Evolutionary conservation across 2,797 vertebrate genomes (phyloP).

Genomic region (Gila robusta): DNA sequence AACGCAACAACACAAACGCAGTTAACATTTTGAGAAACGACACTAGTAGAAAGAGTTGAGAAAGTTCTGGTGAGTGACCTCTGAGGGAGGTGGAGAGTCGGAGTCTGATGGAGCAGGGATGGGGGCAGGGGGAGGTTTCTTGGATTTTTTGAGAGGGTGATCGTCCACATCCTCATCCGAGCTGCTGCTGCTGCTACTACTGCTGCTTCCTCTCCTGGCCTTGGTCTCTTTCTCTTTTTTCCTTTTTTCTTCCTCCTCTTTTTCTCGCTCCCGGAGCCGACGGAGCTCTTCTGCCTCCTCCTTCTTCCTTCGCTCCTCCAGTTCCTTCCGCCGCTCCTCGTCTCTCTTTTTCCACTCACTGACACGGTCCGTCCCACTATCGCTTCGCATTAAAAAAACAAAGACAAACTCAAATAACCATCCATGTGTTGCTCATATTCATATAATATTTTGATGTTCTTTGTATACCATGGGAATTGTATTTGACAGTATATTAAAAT

Average conservation of each 20-base stretch:
- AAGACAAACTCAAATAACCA: background rate
- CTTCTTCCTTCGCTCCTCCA: slow-evolving; percentile 91
- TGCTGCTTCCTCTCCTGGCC: slow-evolving; percentile 75
- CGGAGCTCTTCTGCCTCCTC: slow-evolving; percentile 95
- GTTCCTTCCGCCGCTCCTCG: slow-evolving; percentile 88
- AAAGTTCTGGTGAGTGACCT: slow-evolving; percentile 66
- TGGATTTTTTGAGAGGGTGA: slow-evolving; percentile 88
- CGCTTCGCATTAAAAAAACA: slow-evolving; percentile 72
- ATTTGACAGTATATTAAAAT: background rate
- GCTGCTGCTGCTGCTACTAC: slow-evolving; percentile 79
- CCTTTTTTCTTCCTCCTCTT: slow-evolving; percentile 90
- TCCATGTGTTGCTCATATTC: background rate
- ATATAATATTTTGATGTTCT: background rate
- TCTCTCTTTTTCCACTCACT: slow-evolving; percentile 96
- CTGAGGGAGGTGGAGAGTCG: slow-evolving; percentile 75
- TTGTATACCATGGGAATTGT: background rate
- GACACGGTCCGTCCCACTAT: slow-evolving; percentile 92
- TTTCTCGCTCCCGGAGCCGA: slow-evolving; percentile 89
- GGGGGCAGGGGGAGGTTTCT: slow-evolving; percentile 82
- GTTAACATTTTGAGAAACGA: background rate
- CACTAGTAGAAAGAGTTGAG: background rate
- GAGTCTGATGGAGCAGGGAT: slow-evolving; percentile 90
- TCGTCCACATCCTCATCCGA: slow-evolving; percentile 84
- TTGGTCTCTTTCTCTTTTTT: slow-evolving; percentile 87
- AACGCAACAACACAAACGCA: background rate